These are phyloP conservation scores for Melopsittacus undulatus DNA, from an alignment of 2,797 vertebrate genomes.

Conservation along the genomic window DNA sequence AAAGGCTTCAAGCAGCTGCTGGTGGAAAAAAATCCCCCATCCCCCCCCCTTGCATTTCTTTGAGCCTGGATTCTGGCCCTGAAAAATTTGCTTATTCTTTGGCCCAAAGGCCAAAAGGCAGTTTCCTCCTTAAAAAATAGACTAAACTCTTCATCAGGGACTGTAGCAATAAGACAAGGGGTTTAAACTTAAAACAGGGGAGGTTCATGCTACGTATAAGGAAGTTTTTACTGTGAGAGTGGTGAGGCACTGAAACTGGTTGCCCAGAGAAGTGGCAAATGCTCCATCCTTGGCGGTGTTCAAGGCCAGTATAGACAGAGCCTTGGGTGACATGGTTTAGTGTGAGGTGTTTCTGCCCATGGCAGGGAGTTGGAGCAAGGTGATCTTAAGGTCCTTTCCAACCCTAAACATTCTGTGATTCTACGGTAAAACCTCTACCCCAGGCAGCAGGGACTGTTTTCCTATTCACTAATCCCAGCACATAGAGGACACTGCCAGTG, in stretches of 20 bases:
- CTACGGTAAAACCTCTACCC: not conserved
- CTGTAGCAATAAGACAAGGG: not conserved
- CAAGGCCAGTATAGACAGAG: not conserved
- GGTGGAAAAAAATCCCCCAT: accelerated
- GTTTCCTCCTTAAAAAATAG: not conserved
- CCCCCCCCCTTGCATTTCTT: not conserved
- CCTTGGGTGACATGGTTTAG: not conserved
- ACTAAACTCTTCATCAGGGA: not conserved
- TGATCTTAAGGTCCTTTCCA: not conserved
- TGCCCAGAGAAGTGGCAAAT: not conserved
- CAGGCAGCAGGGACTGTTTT: not conserved
- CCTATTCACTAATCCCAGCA: not conserved
- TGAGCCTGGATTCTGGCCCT: not conserved
- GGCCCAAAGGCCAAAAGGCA: not conserved
- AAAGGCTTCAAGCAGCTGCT: not conserved
- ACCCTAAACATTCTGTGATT: not conserved
- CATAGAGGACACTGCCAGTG: not conserved
- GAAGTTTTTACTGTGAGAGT: not conserved
- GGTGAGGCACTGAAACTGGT: not conserved
- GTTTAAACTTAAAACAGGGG: not conserved
- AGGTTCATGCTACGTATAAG: not conserved
- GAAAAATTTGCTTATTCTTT: not conserved
- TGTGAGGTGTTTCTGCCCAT: not conserved
- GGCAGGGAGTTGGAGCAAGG: not conserved
- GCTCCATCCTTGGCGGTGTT: not conserved